Conservation (phyloP, 1,140 invertebrate species). For the Tetramorium parvispinum region DNA sequence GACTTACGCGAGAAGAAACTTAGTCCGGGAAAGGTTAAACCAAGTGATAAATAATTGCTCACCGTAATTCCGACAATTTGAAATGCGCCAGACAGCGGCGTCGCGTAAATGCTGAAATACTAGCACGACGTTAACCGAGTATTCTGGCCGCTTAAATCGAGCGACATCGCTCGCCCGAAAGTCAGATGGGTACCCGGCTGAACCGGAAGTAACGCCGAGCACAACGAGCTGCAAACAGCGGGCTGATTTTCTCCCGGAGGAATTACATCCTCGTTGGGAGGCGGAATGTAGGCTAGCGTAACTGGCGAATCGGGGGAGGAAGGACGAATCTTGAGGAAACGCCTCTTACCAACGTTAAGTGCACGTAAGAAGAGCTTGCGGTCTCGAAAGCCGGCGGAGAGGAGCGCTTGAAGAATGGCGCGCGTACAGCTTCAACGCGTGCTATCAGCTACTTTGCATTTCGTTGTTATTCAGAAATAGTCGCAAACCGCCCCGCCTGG, state of each 20-base stretch:
- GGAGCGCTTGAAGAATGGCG: constrained; percentile 65
- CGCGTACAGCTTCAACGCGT: constrained; percentile 50
- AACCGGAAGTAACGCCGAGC: constrained; percentile 30
- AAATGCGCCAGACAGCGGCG: neutral
- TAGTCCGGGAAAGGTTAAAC: neutral
- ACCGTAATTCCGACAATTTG: constrained; percentile 30
- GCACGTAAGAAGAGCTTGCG: constrained; percentile 72
- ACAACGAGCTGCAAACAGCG: constrained; percentile 65
- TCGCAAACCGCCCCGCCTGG: constrained; percentile 71
- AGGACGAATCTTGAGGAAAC: constrained; percentile 65
- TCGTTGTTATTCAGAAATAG: constrained; percentile 80
- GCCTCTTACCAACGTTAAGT: constrained; percentile 69
- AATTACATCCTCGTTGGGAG: constrained; percentile 65
- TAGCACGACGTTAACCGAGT: constrained; percentile 4
- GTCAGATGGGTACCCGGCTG: neutral
- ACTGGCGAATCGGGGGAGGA: neutral
- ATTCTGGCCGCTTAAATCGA: constrained; percentile 51
- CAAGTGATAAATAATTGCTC: constrained; percentile 27
- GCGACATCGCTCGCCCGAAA: neutral
- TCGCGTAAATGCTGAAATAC: constrained; percentile 30
- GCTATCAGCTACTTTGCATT: constrained; percentile 78
- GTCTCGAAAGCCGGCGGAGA: constrained; percentile 63
- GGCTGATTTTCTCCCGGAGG: constrained; percentile 69
- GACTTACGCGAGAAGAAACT: neutral
- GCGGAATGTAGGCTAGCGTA: constrained; percentile 56